phyloP scores from a whole-genome alignment of 2,797 vertebrate species.

The Myoxocephalus aenaeus region DNA sequence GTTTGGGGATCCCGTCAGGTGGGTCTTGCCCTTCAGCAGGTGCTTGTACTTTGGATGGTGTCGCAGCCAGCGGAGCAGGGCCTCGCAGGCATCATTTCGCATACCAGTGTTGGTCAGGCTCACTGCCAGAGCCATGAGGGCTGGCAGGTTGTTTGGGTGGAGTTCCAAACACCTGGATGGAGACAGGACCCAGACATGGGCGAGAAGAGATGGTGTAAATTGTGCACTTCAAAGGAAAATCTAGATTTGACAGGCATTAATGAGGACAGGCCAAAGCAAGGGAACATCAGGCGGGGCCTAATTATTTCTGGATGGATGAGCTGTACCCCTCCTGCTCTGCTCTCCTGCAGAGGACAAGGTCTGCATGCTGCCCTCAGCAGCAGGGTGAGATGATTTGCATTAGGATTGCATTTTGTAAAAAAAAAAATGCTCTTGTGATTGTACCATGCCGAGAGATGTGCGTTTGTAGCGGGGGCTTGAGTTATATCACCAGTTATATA shows the following conservation, averaged over 20 bases:
- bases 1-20: constrained; percentile 86
- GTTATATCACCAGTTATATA: constrained; percentile 58
- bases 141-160: constrained; percentile 95
- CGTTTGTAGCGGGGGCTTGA: constrained; percentile 17
- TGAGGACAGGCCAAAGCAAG: constrained; percentile 69
- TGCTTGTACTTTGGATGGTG: constrained; percentile 97
- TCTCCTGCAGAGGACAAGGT: constrained; percentile 22
- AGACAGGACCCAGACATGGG: constrained; percentile 28
- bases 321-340: constrained; percentile 28
- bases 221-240: constrained; percentile 75
- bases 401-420: constrained; percentile 46
- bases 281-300: constrained; percentile 72
- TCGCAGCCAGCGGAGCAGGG: constrained; percentile 92
- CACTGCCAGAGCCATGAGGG: constrained; percentile 96
- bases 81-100: constrained; percentile 93
- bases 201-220: constrained; percentile 42
- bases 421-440: constrained; percentile 7
- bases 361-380: constrained; percentile 35
- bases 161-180: constrained; percentile 94
- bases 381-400: constrained; percentile 46
- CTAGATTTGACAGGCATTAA: constrained; percentile 73
- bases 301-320: constrained; percentile 60
- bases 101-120: constrained; percentile 97
- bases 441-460: constrained; percentile 15
- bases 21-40: constrained; percentile 87